Base-by-base conservation (phyloP, 1,140 invertebrate species). In the Drosophila micromelanica region DNA sequence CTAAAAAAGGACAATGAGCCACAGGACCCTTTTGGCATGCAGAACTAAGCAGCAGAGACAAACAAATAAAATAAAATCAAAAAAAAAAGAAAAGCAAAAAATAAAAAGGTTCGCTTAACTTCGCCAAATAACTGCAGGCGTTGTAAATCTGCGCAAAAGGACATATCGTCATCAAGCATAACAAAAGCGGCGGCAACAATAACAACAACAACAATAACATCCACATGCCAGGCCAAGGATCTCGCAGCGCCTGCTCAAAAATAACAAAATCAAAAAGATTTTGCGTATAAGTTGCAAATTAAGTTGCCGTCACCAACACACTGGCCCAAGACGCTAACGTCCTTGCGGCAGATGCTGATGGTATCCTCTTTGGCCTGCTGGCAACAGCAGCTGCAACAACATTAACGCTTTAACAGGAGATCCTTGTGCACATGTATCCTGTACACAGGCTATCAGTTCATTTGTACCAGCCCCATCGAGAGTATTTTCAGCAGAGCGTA, bases 241-340 rank as follows among this genome's bases (percentile, higher is more conserved):
- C 76, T 68, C 52, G 70, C 49, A 62, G 40, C 20, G 23, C 45
- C 57, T 42, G 64, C 71, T 56, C 43, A 70, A 73, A 78, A 75
- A 87, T 77, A 87, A 89, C 73, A 84, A 82, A 89, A 89, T 89
- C 84, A 89, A 89, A 89, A 84, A 84, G 85, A 71, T 89, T 89
- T 78, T 80, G 60, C 84, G 85, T 89, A 89, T 84, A 89, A 89
- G 84, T 89, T 89, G 84, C 84, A 90, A 89, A 89, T 89, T 84
- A 84, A 89, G 84, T 89, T 89, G 84, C 65, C 69, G 48, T 49
- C 67, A 17, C 17, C 17, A 17, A 1, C 17, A 17, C 17, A 17
- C 1, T 42, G 37, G 35, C 56, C 46, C 55, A 49, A 45, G 54
- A 57, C 80, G 45, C 46, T 17, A 51, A 60, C 49, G 43, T 49